Percentiles rank a stretch among this genome's conserved stretches.
phyloP scores from a whole-genome alignment of 1,140 invertebrate species.

The Drosophila ambigua region DNA sequence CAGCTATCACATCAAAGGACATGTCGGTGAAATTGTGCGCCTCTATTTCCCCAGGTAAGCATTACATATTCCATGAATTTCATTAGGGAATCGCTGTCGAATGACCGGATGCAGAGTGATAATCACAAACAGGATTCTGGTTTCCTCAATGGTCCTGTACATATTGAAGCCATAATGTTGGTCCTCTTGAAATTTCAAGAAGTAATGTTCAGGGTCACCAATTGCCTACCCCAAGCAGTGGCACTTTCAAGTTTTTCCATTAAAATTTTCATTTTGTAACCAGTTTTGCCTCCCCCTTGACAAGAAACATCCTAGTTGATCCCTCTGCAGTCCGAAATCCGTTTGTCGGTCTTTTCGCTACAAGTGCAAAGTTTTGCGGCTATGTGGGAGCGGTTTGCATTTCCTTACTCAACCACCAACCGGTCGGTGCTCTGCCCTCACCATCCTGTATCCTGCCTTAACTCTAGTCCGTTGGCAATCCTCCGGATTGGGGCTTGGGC shows the following conservation, averaged over 20 bases:
- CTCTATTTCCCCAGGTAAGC: constrained; percentile 93
- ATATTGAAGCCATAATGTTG: neutral
- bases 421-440: neutral
- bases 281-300: constrained; percentile 20
- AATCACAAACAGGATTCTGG: constrained; percentile 27
- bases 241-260: constrained; percentile 45
- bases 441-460: constrained; percentile 2
- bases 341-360: constrained; percentile 56
- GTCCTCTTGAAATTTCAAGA: neutral
- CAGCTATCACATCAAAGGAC: constrained; percentile 93
- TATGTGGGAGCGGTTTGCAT: constrained; percentile 40
- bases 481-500: neutral
- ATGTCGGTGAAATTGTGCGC: constrained; percentile 92
- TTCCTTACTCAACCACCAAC: constrained; percentile 1
- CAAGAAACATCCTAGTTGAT: constrained; percentile 42
- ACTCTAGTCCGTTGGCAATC: constrained; percentile 9
- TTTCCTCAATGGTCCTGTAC: constrained; percentile 28
- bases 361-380: constrained; percentile 73
- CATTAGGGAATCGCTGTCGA: neutral
- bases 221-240: constrained; percentile 3
- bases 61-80: constrained; percentile 29
- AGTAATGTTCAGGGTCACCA: constrained; percentile 31
- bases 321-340: constrained; percentile 36
- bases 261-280: constrained; percentile 50
- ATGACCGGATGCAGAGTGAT: no score